These are phyloP conservation scores for Drosophila orosa DNA, from an alignment of 1,140 invertebrate genomes.

Conservation along the genomic window DNA sequence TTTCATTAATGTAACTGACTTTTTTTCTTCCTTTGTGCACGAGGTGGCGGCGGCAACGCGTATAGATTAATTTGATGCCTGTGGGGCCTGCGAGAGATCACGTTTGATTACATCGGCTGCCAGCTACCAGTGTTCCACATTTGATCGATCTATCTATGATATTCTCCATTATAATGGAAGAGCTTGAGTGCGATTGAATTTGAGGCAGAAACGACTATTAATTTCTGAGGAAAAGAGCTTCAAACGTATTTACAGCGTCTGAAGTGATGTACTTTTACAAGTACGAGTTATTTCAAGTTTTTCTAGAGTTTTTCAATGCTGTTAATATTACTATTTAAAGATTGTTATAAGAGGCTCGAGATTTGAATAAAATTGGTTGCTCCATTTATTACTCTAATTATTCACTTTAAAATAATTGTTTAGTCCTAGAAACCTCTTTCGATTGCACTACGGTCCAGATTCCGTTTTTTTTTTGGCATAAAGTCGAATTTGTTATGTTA, in stretches of 20 bases:
- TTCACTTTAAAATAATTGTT: too few species aligned
- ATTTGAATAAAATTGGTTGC: too few species aligned
- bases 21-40: constrained; percentile 38
- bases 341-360: too few species aligned
- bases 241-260: not conserved
- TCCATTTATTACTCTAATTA: too few species aligned
- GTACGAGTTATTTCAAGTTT: too few species aligned
- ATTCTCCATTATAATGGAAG: constrained; percentile 34
- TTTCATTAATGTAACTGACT: constrained; percentile 75
- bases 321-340: too few species aligned
- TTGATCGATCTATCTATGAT: constrained; percentile 75
- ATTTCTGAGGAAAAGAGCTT: not conserved
- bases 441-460: not conserved
- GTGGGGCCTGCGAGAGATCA: constrained; percentile 44
- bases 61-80: constrained; percentile 71
- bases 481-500: too few species aligned
- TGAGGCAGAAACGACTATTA: not conserved
- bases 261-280: too few species aligned
- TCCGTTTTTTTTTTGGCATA: too few species aligned
- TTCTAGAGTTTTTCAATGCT: not conserved
- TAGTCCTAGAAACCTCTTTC: not conserved
- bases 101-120: constrained; percentile 77
- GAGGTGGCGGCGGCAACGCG: constrained; percentile 32
- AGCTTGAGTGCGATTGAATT: constrained; percentile 3
- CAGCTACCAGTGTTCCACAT: constrained; percentile 79